phyloP scores from a whole-genome alignment of 2,113 vertebrate genomes.

The Stigmatopora argus region DNA sequence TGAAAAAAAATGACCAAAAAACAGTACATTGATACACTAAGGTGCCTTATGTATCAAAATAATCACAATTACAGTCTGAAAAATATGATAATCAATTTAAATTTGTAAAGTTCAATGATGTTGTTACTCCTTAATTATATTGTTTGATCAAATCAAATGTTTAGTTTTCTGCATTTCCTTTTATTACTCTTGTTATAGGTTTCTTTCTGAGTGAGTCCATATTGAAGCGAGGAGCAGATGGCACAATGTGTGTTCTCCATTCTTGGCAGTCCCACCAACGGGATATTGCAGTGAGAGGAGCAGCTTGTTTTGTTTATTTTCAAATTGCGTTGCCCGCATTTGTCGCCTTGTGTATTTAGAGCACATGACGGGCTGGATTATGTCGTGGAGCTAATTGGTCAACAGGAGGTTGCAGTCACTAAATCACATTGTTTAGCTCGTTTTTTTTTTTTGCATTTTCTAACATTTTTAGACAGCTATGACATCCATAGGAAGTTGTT shows the following conservation, averaged over 20 bases:
- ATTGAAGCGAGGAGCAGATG: slow-evolving; percentile 68
- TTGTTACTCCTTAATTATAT: slow-evolving; percentile 16
- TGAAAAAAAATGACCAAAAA: too few relatives aligned
- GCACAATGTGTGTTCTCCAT: slow-evolving; percentile 63
- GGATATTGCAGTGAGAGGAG: slow-evolving; percentile 62
- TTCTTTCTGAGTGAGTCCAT: slow-evolving; percentile 41
- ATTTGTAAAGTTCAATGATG: not conserved
- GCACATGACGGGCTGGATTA: slow-evolving; percentile 5
- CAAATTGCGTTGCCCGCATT: slow-evolving; percentile 22
- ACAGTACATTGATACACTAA: too few relatives aligned
- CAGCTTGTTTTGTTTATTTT: slow-evolving; percentile 5
- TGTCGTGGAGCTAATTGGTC: slow-evolving; percentile 6
- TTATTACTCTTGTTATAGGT: not conserved
- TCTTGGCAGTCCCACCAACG: slow-evolving; percentile 65
- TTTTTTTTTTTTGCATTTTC: not conserved
- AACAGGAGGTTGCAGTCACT: not conserved
- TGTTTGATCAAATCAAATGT: not conserved
- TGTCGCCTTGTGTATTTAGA: slow-evolving; percentile 42
- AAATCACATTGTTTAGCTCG: not conserved
- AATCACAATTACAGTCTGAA: too few relatives aligned
- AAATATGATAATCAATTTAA: too few relatives aligned
- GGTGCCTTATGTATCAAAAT: too few relatives aligned
- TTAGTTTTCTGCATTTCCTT: not conserved
- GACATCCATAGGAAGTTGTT: not conserved
- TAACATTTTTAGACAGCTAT: not conserved